Base-by-base conservation (phyloP, 2,797 vertebrate genomes). In the Coracias cyanogaster region DNA sequence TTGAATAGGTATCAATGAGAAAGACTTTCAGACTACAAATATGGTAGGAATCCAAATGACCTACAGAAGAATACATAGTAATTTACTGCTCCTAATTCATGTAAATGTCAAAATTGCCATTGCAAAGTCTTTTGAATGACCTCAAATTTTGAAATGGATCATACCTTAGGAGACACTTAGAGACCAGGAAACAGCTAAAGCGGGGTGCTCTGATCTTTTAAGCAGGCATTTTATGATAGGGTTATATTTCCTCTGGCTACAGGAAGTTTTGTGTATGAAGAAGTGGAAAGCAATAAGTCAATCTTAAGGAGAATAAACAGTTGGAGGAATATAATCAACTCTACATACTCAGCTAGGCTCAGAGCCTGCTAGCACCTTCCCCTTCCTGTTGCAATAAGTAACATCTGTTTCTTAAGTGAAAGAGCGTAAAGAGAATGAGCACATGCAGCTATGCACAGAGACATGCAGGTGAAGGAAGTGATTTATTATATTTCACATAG, bases 321-420 rank as follows among this genome's bases (percentile, higher is more conserved):
- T 62, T 93, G 33, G 19, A 78, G 86, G 69, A 94, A 64, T 55
- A 86, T 64, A 96, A 92, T 93, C 94, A 77, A 58, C 54, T 82
- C 37, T 61, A 71, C 96, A 94, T 93, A 93, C 25, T 93, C 97
- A 98, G 96, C 96, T 97, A 96, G 94, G 96, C 92, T 96, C 74
- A 85, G 86, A 95, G 90, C 90, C 94, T 94, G 69, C 93, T 93
- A 94, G 92, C 91, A 90, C 69, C 86, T 95, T 96, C 96, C 92
- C 66, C 93, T 97, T 96, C 93, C 96, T 96, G 86, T 95, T 97
- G 74, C 31, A 88, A 91, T 90, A 92, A 95, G 54, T 71, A 93
- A 97, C 97, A 98, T 98, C 97, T 98, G 97, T 97, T 98, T 97
- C 95, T 95, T 67, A 78, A 91, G 88, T 92, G 95, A 97, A 96